These are phyloP conservation scores for Trochalopteron elliotii DNA, from an alignment of 2,113 vertebrate species.

Conservation along the genomic window DNA sequence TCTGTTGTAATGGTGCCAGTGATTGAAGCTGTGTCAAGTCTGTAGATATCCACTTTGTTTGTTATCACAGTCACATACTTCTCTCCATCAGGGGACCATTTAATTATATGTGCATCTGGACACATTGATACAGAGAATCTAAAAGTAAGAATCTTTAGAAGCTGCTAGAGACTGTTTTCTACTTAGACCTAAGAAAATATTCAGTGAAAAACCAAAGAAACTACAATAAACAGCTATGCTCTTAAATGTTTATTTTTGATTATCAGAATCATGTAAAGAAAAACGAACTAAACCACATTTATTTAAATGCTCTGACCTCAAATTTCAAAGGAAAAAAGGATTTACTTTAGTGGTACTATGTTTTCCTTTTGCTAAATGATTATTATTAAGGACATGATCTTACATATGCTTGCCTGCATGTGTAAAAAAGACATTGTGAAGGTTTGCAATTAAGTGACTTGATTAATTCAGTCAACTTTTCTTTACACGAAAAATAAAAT, in stretches of 20 bases:
- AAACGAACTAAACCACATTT: neutral
- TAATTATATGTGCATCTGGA: conserved; percentile 89
- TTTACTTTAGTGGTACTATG: neutral
- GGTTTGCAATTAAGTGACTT: neutral
- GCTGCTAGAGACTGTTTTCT: neutral
- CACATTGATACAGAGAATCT: neutral
- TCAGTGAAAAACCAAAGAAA: neutral
- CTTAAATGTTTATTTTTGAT: neutral
- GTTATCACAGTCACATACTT: conserved; percentile 81
- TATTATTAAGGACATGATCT: neutral
- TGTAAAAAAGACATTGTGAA: neutral
- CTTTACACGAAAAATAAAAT: neutral
- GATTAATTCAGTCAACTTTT: neutral
- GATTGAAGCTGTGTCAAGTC: conserved; percentile 85
- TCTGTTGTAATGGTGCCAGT: conserved; percentile 79
- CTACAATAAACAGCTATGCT: neutral
- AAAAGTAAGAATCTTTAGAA: neutral
- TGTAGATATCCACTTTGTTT: conserved; percentile 84
- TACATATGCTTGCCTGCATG: neutral
- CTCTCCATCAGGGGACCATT: conserved; percentile 90
- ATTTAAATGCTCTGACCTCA: neutral
- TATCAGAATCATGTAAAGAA: neutral
- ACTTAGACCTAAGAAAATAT: neutral
- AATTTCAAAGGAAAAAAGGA: neutral
- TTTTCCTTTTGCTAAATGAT: neutral